These are phyloP conservation scores for Diplazon laetatorius DNA, from an alignment of 2,888 invertebrate genomes.

Conservation along the genomic window DNA sequence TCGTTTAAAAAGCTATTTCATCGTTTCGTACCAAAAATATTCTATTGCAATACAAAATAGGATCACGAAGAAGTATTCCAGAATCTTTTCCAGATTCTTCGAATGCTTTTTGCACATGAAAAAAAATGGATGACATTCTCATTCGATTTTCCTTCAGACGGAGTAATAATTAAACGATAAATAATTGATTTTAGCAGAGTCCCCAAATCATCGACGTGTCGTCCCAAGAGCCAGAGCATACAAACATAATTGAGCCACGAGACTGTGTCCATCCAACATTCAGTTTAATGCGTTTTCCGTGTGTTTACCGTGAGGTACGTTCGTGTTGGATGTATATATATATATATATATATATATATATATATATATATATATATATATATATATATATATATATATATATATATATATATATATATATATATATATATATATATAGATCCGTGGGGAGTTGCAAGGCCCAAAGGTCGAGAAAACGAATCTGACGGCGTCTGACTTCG, in stretches of 20 bases:
- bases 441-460: slow-evolving; percentile 20
- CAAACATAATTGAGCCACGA: slow-evolving; percentile 45
- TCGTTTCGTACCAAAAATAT: too few relatives aligned
- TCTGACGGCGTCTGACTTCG: slow-evolving; percentile 41
- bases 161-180: background rate
- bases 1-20: too few relatives aligned
- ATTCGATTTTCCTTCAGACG: slow-evolving; percentile 33
- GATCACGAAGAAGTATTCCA: too few relatives aligned
- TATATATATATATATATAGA: too few relatives aligned
- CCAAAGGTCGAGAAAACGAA: slow-evolving; percentile 54
- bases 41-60: too few relatives aligned
- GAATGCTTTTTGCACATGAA: too few relatives aligned
- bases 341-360: too few relatives aligned
- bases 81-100: too few relatives aligned
- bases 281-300: slow-evolving; percentile 34
- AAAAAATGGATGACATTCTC: too few relatives aligned
- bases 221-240: slow-evolving; percentile 36
- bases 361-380: too few relatives aligned
- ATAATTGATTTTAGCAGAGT: slow-evolving; percentile 43
- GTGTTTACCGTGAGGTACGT: slow-evolving; percentile 25
- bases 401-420: too few relatives aligned
- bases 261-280: slow-evolving; percentile 5
- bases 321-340: slow-evolving; percentile 8
- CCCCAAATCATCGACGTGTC: slow-evolving; percentile 17
- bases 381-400: too few relatives aligned